Base-by-base conservation (phyloP, 2,797 vertebrate genomes). In the Aldrovandia affinis region DNA sequence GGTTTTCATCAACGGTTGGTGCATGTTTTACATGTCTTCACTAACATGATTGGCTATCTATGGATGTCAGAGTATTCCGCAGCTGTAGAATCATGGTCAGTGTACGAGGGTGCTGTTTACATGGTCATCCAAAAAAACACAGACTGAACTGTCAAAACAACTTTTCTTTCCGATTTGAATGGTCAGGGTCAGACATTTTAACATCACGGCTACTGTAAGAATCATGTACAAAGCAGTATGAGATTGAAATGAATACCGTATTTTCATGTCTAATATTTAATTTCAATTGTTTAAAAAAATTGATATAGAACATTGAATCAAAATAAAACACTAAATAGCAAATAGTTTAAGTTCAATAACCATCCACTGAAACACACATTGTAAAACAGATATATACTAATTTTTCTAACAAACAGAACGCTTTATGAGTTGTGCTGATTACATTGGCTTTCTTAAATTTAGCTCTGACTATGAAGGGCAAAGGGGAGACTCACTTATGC, bases 1-100 rank as follows among this genome's bases (percentile, higher is more conserved):
- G 81, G 82, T 84, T 89, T 84, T 80, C 78, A 81, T 85, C 68
- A 80, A 44, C 20, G 33, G 20, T 22, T 14, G 57, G 25, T 61
- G 39, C 36, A 42, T 79, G 47, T 75, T 30, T 55, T 70, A 79
- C 30, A 39, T 47, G 57, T 80, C 28, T 52, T 75, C 12, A 83
- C 9, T 42, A 28, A 47, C 1, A 22, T 52, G 14, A 28, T 65
- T 20, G 20, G 12, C n/a, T 63, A 47, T 18, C 28, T 44, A 47
- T n/a, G 42, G 20, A 77, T 20, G 33, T 70, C 15, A 65, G 3
- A 77, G 25, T 18, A 77, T 77, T n/a, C 73, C 30, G 42, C 73
- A 12, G 22, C 42, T 77, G 30, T 70, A 70, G 30, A 25, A n/a
- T 73, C 33, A 22, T 77, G 2, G 1, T 14, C 18, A 57, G 5